phyloP scores from a whole-genome alignment of 2,888 invertebrate species.

The Seira musarum region DNA sequence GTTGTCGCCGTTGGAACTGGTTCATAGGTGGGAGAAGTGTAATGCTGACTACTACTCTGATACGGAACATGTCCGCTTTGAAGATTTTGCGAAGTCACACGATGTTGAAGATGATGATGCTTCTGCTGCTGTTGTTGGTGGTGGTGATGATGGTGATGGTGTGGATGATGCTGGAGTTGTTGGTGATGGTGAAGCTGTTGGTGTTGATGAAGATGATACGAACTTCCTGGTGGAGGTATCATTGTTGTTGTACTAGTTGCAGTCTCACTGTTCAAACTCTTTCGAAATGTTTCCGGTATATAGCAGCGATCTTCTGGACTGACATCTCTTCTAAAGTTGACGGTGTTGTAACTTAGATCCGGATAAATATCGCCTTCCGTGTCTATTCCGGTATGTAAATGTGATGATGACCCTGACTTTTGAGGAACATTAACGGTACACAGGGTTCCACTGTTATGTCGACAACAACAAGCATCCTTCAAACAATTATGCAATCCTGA shows the following conservation, averaged over 20 bases:
- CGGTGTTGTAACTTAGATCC: conserved; percentile 28
- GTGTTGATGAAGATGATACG: conserved; percentile 2
- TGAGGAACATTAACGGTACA: conserved; percentile 4
- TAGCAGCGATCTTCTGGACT: conserved; percentile 21
- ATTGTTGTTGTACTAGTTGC: conserved; percentile 21
- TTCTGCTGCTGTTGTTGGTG: neutral
- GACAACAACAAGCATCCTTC: conserved; percentile 35
- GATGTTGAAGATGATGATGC: neutral
- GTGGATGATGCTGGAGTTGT: neutral
- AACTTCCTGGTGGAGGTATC: conserved; percentile 31
- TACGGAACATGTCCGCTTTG: conserved; percentile 27
- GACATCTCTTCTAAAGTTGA: conserved; percentile 24
- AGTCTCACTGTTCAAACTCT: conserved; percentile 31
- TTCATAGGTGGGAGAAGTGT: conserved; percentile 25
- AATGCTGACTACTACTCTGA: conserved; percentile 37
- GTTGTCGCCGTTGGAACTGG: conserved; percentile 17
- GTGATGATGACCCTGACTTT: conserved; percentile 17
- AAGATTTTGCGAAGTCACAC: conserved; percentile 1
- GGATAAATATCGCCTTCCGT: conserved; percentile 22
- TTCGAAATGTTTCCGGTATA: conserved; percentile 35
- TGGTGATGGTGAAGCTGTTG: conserved; percentile 11
- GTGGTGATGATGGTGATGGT: neutral
- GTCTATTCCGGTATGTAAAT: conserved; percentile 22
- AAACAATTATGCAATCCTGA: conserved; percentile 32
- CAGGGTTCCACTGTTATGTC: conserved; percentile 22